Conservation (phyloP, 2,113 vertebrate genomes). For the Gymnobelideus leadbeateri region DNA sequence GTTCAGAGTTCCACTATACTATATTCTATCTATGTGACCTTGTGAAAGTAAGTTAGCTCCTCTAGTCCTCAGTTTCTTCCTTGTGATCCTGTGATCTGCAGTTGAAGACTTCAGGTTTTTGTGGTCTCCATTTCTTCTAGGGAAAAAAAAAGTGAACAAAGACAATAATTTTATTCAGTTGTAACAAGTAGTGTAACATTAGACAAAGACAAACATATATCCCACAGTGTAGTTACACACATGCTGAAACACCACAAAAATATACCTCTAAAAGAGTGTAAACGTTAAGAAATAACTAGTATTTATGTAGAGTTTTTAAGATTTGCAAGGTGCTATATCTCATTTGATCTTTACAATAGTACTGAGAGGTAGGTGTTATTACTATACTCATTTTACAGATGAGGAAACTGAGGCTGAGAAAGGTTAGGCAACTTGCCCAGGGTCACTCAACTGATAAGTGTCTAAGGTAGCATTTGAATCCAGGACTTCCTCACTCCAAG, state of each 20-base stretch:
- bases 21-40: not conserved
- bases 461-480: not conserved
- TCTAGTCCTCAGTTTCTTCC: not conserved
- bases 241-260: not conserved
- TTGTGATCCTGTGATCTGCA: not conserved
- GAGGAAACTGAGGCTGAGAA: not conserved
- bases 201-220: not conserved
- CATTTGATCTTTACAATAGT: not conserved
- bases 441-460: not conserved
- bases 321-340: not conserved
- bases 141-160: constrained; percentile 5
- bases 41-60: not conserved
- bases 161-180: not conserved
- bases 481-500: not conserved
- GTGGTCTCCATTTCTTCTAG: constrained; percentile 4
- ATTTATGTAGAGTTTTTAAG: not conserved
- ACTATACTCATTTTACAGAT: not conserved
- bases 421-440: not conserved
- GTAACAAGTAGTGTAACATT: not conserved
- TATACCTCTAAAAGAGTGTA: not conserved
- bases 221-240: too few relatives aligned
- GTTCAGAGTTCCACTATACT: not conserved
- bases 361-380: not conserved
- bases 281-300: not conserved
- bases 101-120: not conserved